phyloP scores from a whole-genome alignment of 2,888 invertebrate genomes.

The Pyrgus malvae region DNA sequence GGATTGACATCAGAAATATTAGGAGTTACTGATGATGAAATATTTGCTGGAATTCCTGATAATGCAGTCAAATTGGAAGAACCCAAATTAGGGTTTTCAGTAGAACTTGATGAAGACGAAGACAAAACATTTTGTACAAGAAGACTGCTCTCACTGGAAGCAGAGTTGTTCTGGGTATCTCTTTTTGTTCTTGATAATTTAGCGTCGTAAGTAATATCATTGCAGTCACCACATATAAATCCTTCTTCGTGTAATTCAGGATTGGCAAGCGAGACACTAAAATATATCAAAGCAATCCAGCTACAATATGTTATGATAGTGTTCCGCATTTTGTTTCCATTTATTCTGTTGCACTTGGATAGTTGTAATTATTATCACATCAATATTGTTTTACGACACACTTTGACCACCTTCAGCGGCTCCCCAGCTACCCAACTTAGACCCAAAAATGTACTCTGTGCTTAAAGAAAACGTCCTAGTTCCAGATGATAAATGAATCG shows the following conservation, averaged over 20 bases:
- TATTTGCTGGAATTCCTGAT: slow-evolving; percentile 57
- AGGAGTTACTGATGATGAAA: slow-evolving; percentile 52
- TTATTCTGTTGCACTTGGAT: too few relatives aligned
- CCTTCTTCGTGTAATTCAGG: slow-evolving; percentile 1
- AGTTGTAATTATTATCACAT: too few relatives aligned
- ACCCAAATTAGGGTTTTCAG: slow-evolving; percentile 56
- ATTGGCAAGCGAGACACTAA: slow-evolving; percentile 11
- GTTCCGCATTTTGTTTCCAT: slow-evolving; percentile 10
- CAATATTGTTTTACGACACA: too few relatives aligned
- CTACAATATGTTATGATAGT: slow-evolving; percentile 7
- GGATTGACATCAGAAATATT: slow-evolving; percentile 79
- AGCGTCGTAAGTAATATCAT: slow-evolving; percentile 23
- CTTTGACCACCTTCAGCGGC: too few relatives aligned
- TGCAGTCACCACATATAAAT: slow-evolving; percentile 28
- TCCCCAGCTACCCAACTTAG: too few relatives aligned
- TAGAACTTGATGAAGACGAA: slow-evolving; percentile 42
- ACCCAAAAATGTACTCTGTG: too few relatives aligned
- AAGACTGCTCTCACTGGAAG: slow-evolving; percentile 55
- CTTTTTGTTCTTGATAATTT: slow-evolving; percentile 60
- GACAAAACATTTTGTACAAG: slow-evolving; percentile 39
- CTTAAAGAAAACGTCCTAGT: too few relatives aligned
- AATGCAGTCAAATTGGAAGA: slow-evolving; percentile 59
- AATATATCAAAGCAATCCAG: slow-evolving; percentile 5
- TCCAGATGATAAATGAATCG: too few relatives aligned
- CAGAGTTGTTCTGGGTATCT: slow-evolving; percentile 46